Base-by-base conservation (phyloP, 2,888 invertebrate genomes). In the Phorcus lineatus region DNA sequence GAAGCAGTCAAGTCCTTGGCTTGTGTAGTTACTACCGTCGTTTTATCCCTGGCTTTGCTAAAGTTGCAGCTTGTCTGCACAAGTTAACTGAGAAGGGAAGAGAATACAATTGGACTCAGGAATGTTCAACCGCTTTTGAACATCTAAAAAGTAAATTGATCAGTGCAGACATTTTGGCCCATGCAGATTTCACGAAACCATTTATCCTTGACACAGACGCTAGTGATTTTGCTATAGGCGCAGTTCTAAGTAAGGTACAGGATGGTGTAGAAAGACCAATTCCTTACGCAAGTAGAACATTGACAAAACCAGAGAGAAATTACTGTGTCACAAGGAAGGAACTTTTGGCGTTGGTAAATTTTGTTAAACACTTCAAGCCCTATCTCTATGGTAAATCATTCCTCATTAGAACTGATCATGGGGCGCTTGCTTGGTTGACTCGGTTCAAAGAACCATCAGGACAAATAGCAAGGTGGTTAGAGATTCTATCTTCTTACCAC, bases 11-110 rank as follows among this genome's bases (percentile, higher is more conserved):
- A 40, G n/a, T 87, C 77, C 22, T 84, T 4, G 81, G 82, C 0
- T 62, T 86, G 17, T 82, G 82, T 24, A 22, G 54, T 17, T 88
- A 86, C 80, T 88, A 87, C 70, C 17, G 86, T 3, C 17, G 75
- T 22, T 88, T 81, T 75, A 74, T 88, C 3, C 54, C 36, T 13
- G 47, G 55, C 9, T 88, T 82, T 80, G 66, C 86, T 7, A 55
- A 28, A 4, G 81, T 86, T 16, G 85, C 85, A 1, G 52, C 74
- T 13, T 86, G 83, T 24, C 74, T 87, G 6, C 78, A 81, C n/a
- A 47, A 76, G 36, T 76, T 85, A n/a, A 79, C 74, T 6, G 74
- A 74, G 54, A 81, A 82, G 53, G 75, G 47, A 6, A n/a, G 53
- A 4, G 28, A 19, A 11, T 84, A 82, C 54, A 24, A 80, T 7